These are phyloP conservation scores for Andrena flavipes DNA, from an alignment of 2,888 invertebrate species.

Conservation along the genomic window DNA sequence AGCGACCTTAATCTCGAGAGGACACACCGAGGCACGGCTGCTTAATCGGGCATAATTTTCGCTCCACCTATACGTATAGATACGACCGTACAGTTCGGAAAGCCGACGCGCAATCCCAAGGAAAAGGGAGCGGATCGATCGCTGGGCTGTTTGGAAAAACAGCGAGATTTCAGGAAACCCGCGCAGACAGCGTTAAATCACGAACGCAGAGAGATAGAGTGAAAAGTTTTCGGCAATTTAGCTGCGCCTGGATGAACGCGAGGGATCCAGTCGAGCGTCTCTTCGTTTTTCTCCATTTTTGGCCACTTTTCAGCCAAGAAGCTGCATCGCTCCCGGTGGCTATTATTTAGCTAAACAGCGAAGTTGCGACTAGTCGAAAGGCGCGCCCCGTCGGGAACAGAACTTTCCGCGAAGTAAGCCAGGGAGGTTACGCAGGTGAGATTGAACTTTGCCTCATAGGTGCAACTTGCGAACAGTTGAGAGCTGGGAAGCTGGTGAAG, in stretches of 20 bases:
- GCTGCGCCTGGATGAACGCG: neutral
- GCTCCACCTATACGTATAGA: neutral
- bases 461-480: too few species aligned
- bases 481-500: too few species aligned
- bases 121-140: constrained; percentile 9
- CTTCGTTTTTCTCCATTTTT: too few species aligned
- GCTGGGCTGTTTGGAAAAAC: neutral
- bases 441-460: too few species aligned
- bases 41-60: constrained; percentile 18
- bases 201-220: too few species aligned
- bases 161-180: constrained; percentile 7
- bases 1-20: constrained; percentile 17
- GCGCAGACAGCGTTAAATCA: constrained; percentile 28
- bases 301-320: neutral
- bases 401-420: neutral
- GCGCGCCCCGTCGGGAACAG: neutral
- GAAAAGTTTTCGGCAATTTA: constrained; percentile 9
- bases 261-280: neutral
- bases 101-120: neutral
- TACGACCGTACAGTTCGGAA: neutral
- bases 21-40: neutral
- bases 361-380: neutral
- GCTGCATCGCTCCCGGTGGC: neutral
- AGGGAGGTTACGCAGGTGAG: neutral
- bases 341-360: neutral